phyloP scores from a whole-genome alignment of 2,113 vertebrate species.

The Stegastes partitus region DNA sequence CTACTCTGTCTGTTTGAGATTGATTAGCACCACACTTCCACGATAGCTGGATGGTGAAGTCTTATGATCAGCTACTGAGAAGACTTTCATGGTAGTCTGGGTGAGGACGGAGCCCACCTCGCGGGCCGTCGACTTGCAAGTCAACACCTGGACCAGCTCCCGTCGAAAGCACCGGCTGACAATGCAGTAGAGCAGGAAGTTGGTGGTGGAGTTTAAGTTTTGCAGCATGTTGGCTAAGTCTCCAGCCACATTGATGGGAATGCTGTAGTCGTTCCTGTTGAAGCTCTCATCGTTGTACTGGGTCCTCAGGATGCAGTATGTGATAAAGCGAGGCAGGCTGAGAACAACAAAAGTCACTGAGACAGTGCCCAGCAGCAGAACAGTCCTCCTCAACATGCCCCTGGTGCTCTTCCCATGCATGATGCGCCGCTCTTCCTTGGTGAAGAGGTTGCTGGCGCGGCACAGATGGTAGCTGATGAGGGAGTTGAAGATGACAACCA shows the following conservation, averaged over 20 bases:
- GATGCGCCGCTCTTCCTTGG: conserved; percentile 77
- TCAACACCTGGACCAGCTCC: conserved; percentile 72
- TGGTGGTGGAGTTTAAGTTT: conserved; percentile 86
- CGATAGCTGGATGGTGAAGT: background rate
- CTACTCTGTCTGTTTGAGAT: conserved; percentile 52
- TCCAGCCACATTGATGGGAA: conserved; percentile 80
- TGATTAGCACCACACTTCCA: conserved; percentile 66
- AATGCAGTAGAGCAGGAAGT: conserved; percentile 86
- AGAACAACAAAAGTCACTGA: conserved; percentile 82
- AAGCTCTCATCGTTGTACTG: conserved; percentile 78
- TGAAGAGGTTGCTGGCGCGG: conserved; percentile 77
- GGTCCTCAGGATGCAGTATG: conserved; percentile 87
- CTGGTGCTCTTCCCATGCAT: conserved; percentile 70
- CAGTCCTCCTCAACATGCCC: conserved; percentile 74
- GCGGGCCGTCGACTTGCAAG: conserved; percentile 42
- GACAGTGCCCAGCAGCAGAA: conserved; percentile 80
- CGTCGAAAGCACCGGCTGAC: conserved; percentile 81
- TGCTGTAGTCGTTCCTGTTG: conserved; percentile 81
- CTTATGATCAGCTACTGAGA: conserved; percentile 67
- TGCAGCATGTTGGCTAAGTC: conserved; percentile 87
- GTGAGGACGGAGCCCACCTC: conserved; percentile 65
- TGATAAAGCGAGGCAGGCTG: conserved; percentile 84
- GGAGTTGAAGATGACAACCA: conserved; percentile 85
- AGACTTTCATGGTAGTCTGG: conserved; percentile 81
- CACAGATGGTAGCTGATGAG: conserved; percentile 80